phyloP scores from a whole-genome alignment of 2,888 invertebrate genomes.

The Epistrophe eligans region DNA sequence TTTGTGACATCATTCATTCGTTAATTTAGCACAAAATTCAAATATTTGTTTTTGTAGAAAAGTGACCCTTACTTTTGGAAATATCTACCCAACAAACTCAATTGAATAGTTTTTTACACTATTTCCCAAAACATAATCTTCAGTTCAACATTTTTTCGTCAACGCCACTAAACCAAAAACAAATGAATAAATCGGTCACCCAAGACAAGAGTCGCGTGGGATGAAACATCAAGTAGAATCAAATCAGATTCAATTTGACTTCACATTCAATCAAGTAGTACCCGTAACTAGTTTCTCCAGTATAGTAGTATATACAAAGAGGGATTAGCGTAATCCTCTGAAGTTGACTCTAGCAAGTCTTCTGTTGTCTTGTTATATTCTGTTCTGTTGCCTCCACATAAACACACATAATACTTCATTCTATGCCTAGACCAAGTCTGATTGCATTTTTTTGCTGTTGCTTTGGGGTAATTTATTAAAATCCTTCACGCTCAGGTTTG shows the following conservation, averaged over 20 bases:
- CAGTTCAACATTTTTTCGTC: neutral
- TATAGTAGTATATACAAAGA: neutral
- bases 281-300: neutral
- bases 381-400: constrained; percentile 12
- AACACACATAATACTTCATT: constrained; percentile 26
- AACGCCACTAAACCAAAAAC: constrained; percentile 1
- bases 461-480: constrained; percentile 66
- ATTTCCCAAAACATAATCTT: neutral
- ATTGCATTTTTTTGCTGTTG: constrained; percentile 64
- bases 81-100: too few species aligned
- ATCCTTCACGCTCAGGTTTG: constrained; percentile 63
- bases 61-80: too few species aligned
- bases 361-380: neutral
- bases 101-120: neutral
- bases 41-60: too few species aligned
- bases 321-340: constrained; percentile 55
- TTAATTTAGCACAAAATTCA: too few species aligned
- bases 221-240: constrained; percentile 36
- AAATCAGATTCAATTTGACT: constrained; percentile 63
- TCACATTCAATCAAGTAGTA: constrained; percentile 55
- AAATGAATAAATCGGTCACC: constrained; percentile 11
- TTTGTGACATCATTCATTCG: too few species aligned
- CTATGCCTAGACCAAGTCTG: constrained; percentile 62
- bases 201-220: constrained; percentile 41
- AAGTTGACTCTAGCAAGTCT: neutral